A percentile compares a stretch with the other conserved stretches of the same genome.
Conservation (phyloP, 1,140 invertebrate genomes). For the Bombus confusus region DNA sequence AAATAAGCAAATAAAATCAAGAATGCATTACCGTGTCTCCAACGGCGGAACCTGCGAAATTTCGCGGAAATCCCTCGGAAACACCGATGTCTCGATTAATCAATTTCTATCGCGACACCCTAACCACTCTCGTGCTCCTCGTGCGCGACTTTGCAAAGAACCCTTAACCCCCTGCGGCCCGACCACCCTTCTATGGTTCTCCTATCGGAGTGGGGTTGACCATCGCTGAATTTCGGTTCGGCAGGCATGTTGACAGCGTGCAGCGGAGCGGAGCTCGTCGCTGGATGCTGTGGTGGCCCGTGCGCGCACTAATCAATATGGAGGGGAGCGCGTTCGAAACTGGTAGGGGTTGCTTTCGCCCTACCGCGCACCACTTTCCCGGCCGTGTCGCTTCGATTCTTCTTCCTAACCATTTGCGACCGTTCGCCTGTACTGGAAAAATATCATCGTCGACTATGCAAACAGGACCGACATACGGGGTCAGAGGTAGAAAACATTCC, state of each 20-base stretch:
- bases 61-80: background rate
- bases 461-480: too few species aligned
- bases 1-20: too few species aligned
- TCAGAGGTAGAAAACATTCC: too few species aligned
- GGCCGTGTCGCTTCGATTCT: background rate
- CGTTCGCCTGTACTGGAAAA: too few species aligned
- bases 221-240: constrained; percentile 48
- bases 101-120: background rate
- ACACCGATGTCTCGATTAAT: background rate
- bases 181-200: background rate
- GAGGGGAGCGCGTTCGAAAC: constrained; percentile 64
- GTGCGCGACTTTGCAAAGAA: background rate
- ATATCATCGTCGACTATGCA: too few species aligned
- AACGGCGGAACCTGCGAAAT: background rate
- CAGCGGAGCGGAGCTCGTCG: constrained; percentile 36
- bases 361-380: background rate
- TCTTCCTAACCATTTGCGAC: background rate
- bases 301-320: constrained; percentile 76
- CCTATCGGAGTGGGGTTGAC: background rate
- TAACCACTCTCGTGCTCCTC: background rate
- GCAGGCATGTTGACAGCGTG: constrained; percentile 61
- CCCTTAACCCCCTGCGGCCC: background rate
- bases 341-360: constrained; percentile 38
- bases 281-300: constrained; percentile 61
- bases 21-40: too few species aligned